Evolutionary conservation across 2,888 invertebrate species (phyloP), one percentile per base, ranked within the genome.

Genomic region (Labia minor): DNA sequence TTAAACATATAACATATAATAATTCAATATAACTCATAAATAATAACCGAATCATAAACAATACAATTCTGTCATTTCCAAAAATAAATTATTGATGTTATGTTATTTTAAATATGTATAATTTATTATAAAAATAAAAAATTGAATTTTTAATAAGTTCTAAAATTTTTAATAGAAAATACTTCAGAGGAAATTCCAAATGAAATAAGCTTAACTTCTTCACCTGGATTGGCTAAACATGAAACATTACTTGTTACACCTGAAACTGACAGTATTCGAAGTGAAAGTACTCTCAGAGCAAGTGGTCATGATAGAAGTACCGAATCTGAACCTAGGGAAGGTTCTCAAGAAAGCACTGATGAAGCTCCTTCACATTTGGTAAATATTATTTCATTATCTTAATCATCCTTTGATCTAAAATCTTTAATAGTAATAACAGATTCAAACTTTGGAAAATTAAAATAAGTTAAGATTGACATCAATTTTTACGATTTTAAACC

Each of bases 311-410:
- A 79, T 14, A 73, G 78, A 16, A 80, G 76, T 72, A 77, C 76
- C 37, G 80, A 80, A 68, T 79, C 83, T 37, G 80, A 82, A 68
- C 80, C 80, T 69, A 78, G 81, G 65, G 81, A 81, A 68, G 81
- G 82, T 72, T 82, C 81, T 20, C 80, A 81, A 71, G 83, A 84
- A 73, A 82, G 81, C 71, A 73, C 75, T 1, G 80, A 83, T 69
- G 79, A 81, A 65, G 81, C 81, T 69, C 70, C 67, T 11, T 26
- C 69, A 10, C 19, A 62, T 37, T 66, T 72, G 67, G 71, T 70
- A 62, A 68, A 68, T 68, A 63, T 26, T 26, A 19, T 63, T 21
- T 67, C 21, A 19, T 61, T 19, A 20, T 61, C 62, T 61, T 26
- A n/a, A 62, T 66, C 66, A 64, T 66, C 37, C 68, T 66, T 66